Evolutionary conservation across 2,113 vertebrate genomes (phyloP), one percentile per base, ranked within the genome.

Genomic region (Dipodomys ordii): DNA sequence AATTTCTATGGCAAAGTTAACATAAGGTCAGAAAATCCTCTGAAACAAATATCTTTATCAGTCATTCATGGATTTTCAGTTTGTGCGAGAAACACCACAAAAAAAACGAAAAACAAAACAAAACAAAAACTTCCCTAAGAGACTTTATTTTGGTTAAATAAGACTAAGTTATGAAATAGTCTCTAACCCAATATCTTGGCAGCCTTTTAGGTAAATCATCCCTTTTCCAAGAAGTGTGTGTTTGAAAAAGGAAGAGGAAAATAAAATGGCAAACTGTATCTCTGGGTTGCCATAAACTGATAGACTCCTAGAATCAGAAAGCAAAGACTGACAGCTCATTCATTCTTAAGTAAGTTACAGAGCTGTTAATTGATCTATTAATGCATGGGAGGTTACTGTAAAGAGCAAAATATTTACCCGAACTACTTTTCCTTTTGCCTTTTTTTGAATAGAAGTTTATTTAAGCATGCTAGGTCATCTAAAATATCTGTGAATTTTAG

Each of bases 401-500:
- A 78, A 30, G 68, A 88, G 35, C 69, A 57, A 57, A 82, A n/a
- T 49, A 19, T 93, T 71, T 57, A 39, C 62, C 32, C 72, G 83
- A 20, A 53, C n/a, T 87, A 2, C 23, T 67, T 57, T 67, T 68
- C 23, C 19, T 20, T 22, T 46, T 35, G 13, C 9, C 68, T 69
- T 73, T 68, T 78, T 82, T 83, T 32, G 62, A 78, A 10, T 23
- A 19, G 80, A 94, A 87, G 92, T 97, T 96, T 88, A 82, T 96
- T 94, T 96, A 94, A 95, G 32, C 11, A 2, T 83, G 82, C 73
- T 88, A 69, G 95, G 92, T 91, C 79, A n/a, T 6, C 11, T 65
- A 83, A 49, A 92, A 73, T 95, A 93, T 27, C 30, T 87, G 80
- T 81, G 96, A 95, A 90, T 97, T 96, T 96, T 98, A 97, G 97